Conservation (phyloP, 2,113 vertebrate genomes). For the Gambusia affinis region DNA sequence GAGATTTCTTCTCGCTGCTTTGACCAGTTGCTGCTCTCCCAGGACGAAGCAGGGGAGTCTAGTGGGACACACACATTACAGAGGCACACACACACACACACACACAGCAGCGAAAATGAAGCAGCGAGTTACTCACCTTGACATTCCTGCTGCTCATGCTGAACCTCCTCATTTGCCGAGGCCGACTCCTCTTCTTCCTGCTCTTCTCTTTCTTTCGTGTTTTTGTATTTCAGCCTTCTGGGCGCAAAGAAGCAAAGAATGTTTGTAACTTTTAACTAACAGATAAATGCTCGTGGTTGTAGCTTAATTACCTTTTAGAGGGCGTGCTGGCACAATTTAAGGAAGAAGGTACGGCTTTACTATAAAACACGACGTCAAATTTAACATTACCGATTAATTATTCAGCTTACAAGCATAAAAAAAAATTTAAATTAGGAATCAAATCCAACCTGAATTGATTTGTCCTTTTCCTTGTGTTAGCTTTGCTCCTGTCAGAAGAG, state of each 20-base stretch:
- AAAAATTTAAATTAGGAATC: neutral
- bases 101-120: neutral
- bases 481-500: conserved; percentile 8
- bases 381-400: neutral
- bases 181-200: conserved; percentile 34
- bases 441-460: conserved; percentile 29
- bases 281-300: neutral
- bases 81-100: too few relatives aligned
- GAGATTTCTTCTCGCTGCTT: conserved; percentile 74
- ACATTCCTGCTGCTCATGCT: conserved; percentile 14
- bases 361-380: conserved; percentile 33
- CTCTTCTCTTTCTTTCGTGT: neutral
- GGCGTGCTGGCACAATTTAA: conserved; percentile 37
- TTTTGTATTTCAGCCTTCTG: conserved; percentile 27
- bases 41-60: conserved; percentile 55
- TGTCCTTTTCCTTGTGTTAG: conserved; percentile 45
- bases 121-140: conserved; percentile 36
- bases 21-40: conserved; percentile 86
- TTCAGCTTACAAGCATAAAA: neutral
- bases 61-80: conserved; percentile 10
- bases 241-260: neutral
- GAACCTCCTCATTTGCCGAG: neutral
- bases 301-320: conserved; percentile 62
- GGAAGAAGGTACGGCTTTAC: conserved; percentile 36
- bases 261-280: neutral